phyloP scores from a whole-genome alignment of 2,888 invertebrate genomes.

The Oligia fasciuncula region DNA sequence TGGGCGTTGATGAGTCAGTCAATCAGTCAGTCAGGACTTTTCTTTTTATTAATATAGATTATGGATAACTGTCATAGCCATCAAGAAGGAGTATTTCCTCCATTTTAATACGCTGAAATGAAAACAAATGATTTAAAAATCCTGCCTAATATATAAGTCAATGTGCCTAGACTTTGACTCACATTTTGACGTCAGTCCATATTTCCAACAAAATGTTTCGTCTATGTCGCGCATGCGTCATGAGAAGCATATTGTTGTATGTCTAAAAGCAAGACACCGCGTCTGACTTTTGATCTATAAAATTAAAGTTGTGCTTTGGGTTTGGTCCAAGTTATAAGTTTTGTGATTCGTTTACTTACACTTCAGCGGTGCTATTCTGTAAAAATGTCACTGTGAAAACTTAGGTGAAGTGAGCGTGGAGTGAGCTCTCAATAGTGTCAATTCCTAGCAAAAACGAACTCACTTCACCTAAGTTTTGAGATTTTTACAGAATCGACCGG shows the following conservation, averaged over 20 bases:
- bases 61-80: neutral
- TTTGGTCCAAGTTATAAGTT: constrained; percentile 52
- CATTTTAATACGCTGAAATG: neutral
- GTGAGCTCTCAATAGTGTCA: too few relatives aligned
- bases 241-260: constrained; percentile 46
- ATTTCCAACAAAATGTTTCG: constrained; percentile 29
- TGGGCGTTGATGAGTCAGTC: too few relatives aligned
- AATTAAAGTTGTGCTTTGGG: constrained; percentile 71
- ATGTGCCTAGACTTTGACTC: neutral
- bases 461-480: too few relatives aligned
- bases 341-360: neutral
- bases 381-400: too few relatives aligned
- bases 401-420: too few relatives aligned
- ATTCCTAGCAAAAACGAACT: too few relatives aligned
- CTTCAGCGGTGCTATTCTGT: neutral
- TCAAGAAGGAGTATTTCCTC: neutral
- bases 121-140: constrained; percentile 20
- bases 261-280: constrained; percentile 63
- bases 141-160: neutral
- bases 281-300: constrained; percentile 76
- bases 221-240: constrained; percentile 52
- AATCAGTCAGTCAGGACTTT: too few relatives aligned
- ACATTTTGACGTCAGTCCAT: constrained; percentile 24
- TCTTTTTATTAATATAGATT: too few relatives aligned
- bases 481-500: too few relatives aligned